Evolutionary conservation across 2,888 invertebrate genomes (phyloP), one percentile per base, ranked within the genome.

Genomic region (Orthonevra nobilis): DNA sequence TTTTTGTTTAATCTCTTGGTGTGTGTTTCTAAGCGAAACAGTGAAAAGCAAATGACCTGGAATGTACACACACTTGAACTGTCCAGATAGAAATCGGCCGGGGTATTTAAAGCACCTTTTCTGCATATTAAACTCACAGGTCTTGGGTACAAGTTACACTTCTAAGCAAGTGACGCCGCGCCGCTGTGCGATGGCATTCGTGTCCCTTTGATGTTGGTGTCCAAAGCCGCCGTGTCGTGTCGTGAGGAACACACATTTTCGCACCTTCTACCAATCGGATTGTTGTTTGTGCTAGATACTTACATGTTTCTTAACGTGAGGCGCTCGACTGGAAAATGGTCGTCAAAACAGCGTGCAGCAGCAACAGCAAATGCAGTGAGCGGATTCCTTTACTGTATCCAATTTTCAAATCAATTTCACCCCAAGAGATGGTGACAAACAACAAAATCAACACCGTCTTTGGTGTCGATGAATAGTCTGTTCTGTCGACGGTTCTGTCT

Each of bases 361-460:
- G 48, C 42, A 69, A 61, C 40, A 64, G 72, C 70, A 77, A 77
- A 64, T 70, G 34, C 7, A 1, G 19, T 9, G 6, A n/a, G 14
- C 1, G 9, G n/a, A 9, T 1, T 32, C 38, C 32, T 10, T 52
- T 58, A 38, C 15, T n/a, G n/a, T 46, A 77, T 66, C 66, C 72
- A 66, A 72, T 79, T 79, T 79, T 73, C 72, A 79, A 66, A 79
- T 79, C 79, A 73, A 79, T 79, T 79, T 79, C 61, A 73, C 79
- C 61, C 56, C 30, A 44, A 79, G 73, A 44, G 46, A 26, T 32
- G 60, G 12, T 30, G 17, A 28, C 26, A 7, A 30, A 10, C 19
- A 14, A 23, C 23, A 12, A 4, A 12, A 1, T n/a, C 3, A 61
- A 23, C 44, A 28, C 28, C 48, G 4, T 5, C 26, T 26, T 46